phyloP scores from a whole-genome alignment of 2,888 invertebrate genomes.

The Asteroscopus sphinx region DNA sequence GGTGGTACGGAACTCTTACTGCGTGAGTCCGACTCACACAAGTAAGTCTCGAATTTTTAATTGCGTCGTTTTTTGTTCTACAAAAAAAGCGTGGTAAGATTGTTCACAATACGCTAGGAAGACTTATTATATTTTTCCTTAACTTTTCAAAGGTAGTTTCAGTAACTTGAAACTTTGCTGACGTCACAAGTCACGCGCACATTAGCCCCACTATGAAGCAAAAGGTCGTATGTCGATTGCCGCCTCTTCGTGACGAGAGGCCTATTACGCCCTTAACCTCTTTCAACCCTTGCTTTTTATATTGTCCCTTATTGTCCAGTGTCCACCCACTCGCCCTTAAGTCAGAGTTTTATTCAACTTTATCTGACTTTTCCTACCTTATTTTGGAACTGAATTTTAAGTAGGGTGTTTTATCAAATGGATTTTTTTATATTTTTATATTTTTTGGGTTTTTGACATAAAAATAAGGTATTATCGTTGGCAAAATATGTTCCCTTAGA shows the following conservation, averaged over 20 bases:
- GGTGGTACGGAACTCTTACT: too few species aligned
- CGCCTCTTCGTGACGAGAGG: slow-evolving; percentile 2
- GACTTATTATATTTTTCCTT: too few species aligned
- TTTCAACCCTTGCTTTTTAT: slow-evolving; percentile 18
- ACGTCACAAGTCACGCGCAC: slow-evolving; percentile 2
- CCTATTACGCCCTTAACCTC: slow-evolving; percentile 25
- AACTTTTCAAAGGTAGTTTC: background rate
- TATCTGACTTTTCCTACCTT: background rate
- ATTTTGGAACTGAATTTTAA: background rate
- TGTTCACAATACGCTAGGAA: too few species aligned
- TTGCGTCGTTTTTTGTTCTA: too few species aligned
- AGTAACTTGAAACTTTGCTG: background rate
- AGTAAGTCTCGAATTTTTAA: too few species aligned
- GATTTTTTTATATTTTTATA: too few species aligned
- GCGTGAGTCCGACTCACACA: too few species aligned
- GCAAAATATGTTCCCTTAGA: too few species aligned
- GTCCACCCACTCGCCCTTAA: background rate
- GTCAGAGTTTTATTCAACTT: slow-evolving; percentile 15
- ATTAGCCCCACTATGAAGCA: slow-evolving; percentile 6
- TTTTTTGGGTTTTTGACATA: too few species aligned
- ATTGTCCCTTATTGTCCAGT: slow-evolving; percentile 22
- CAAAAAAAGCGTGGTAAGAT: too few species aligned
- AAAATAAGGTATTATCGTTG: too few species aligned
- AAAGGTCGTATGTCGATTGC: slow-evolving; percentile 32
- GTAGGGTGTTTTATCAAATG: background rate